These are phyloP conservation scores for Corythornis vintsioides DNA, from an alignment of 2,113 vertebrate species.

Conservation along the genomic window DNA sequence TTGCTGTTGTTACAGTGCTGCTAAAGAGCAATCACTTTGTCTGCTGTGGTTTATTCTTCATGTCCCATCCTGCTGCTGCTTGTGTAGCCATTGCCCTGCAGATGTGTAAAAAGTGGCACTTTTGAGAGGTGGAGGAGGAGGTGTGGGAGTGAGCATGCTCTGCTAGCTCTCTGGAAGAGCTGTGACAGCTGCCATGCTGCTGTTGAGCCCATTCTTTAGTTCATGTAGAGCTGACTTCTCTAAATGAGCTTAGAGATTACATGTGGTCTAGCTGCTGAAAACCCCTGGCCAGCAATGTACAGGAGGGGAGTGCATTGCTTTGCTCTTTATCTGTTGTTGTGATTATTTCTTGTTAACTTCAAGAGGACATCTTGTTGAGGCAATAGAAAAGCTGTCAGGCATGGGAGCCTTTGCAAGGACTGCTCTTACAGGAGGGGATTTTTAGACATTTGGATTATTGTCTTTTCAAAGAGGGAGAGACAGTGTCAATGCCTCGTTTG, in stretches of 20 bases:
- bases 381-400: background rate
- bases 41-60: background rate
- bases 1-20: background rate
- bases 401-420: background rate
- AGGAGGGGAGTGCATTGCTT: background rate
- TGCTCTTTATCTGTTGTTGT: background rate
- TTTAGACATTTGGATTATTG: background rate
- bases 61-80: background rate
- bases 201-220: background rate
- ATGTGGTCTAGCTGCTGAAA: background rate
- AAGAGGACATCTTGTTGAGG: background rate
- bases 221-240: background rate
- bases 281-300: background rate
- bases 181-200: fast-evolving
- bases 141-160: background rate
- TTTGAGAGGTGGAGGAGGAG: background rate
- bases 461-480: background rate
- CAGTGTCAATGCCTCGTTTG: background rate
- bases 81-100: background rate
- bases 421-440: background rate
- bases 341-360: background rate
- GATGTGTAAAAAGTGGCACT: background rate
- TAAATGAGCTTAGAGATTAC: background rate
- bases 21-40: background rate
- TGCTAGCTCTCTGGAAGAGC: background rate